Evolutionary conservation across 2,888 invertebrate genomes (phyloP).

Genomic region (Ceratothoa steindachneri): DNA sequence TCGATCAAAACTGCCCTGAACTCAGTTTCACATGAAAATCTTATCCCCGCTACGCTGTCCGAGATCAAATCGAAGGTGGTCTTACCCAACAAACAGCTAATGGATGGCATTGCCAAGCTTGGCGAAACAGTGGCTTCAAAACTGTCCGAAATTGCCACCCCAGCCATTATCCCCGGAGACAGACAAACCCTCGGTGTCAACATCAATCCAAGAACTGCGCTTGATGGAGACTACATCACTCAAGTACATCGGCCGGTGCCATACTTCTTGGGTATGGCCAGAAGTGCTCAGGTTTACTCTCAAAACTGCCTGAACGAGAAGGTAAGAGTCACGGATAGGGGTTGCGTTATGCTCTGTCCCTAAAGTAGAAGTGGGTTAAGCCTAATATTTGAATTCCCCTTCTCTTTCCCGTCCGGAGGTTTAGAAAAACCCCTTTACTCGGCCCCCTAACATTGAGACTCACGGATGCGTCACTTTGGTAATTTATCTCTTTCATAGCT

Average conservation of each 20-base stretch:
- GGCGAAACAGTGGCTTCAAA: constrained; percentile 23
- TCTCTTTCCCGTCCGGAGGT: too few relatives aligned
- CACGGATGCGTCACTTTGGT: too few relatives aligned
- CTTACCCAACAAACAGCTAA: constrained; percentile 5
- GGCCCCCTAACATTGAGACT: too few relatives aligned
- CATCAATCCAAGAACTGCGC: too few relatives aligned
- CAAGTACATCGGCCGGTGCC: neutral
- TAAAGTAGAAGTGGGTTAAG: too few relatives aligned
- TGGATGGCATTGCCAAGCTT: constrained; percentile 28
- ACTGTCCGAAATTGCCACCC: constrained; percentile 23
- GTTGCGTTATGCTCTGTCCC: too few relatives aligned
- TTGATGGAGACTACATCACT: neutral
- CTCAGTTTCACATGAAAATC: neutral
- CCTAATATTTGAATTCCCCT: too few relatives aligned
- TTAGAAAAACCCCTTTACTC: too few relatives aligned
- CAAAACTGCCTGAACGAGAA: neutral
- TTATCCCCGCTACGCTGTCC: neutral
- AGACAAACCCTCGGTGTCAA: too few relatives aligned
- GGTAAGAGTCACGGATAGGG: neutral
- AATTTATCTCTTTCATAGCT: too few relatives aligned
- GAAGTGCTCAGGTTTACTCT: neutral
- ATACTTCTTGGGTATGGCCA: neutral
- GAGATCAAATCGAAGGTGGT: constrained; percentile 20
- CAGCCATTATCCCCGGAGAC: constrained; percentile 17
- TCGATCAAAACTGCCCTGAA: neutral